These are phyloP conservation scores for Vimba vimba DNA, from an alignment of 2,113 vertebrate genomes.

Conservation along the genomic window DNA sequence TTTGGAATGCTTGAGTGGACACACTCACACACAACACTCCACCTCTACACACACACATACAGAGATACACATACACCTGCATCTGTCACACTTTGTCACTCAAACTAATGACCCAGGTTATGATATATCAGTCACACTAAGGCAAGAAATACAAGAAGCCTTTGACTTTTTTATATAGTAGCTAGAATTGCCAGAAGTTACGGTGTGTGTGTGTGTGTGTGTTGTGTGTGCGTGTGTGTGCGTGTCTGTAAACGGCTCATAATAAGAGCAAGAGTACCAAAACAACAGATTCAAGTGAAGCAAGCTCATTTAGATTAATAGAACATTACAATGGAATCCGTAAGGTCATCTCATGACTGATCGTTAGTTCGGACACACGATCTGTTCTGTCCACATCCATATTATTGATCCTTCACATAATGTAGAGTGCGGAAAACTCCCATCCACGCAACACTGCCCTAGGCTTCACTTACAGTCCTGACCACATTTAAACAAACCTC, in stretches of 20 bases:
- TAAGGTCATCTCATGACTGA: constrained; percentile 40
- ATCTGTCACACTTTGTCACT: constrained; percentile 33
- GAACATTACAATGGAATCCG: constrained; percentile 16
- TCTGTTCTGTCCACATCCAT: constrained; percentile 34
- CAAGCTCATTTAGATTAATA: constrained; percentile 33
- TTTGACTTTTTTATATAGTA: constrained; percentile 20
- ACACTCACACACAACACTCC: constrained; percentile 31
- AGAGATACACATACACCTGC: constrained; percentile 22
- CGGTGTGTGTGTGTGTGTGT: neutral
- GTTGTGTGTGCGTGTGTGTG: neutral
- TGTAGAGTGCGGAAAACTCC: constrained; percentile 33
- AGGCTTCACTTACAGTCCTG: constrained; percentile 32
- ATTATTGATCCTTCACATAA: constrained; percentile 32
- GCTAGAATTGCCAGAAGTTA: neutral
- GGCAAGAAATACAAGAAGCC: constrained; percentile 21
- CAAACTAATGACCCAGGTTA: constrained; percentile 41
- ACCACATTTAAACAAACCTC: constrained; percentile 14
- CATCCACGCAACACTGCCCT: constrained; percentile 18
- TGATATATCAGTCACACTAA: constrained; percentile 31
- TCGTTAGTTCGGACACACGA: constrained; percentile 30
- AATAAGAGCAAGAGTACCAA: neutral
- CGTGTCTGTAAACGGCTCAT: neutral
- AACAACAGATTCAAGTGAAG: neutral
- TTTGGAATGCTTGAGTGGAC: constrained; percentile 50
- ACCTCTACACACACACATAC: constrained; percentile 24